phyloP scores from a whole-genome alignment of 2,797 vertebrate genomes.

The Adelosebastes latens region DNA sequence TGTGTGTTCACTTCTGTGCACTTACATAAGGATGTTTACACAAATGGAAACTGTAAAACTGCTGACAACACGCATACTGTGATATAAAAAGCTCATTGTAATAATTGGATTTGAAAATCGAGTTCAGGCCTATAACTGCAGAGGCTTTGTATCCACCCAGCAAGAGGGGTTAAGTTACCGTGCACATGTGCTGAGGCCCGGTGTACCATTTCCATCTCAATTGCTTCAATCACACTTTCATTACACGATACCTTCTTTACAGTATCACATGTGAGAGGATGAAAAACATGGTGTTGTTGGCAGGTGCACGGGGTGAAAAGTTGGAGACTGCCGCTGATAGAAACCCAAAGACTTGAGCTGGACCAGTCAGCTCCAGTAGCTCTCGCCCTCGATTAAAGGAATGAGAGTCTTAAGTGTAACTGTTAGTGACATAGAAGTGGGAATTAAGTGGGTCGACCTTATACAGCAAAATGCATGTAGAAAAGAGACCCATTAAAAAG shows the following conservation, averaged over 20 bases:
- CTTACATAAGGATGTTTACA: constrained; percentile 63
- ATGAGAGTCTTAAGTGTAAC: constrained; percentile 32
- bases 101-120: not conserved
- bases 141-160: not conserved
- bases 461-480: not conserved
- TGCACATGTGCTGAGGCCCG: not conserved
- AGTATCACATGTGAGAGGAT: constrained; percentile 8
- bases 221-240: constrained; percentile 31
- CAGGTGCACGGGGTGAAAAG: not conserved
- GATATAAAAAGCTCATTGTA: not conserved
- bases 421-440: constrained; percentile 12
- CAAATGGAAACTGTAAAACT: constrained; percentile 4
- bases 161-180: not conserved
- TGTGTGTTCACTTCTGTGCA: constrained; percentile 13
- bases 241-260: constrained; percentile 20
- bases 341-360: constrained; percentile 23
- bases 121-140: not conserved
- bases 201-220: constrained; percentile 25
- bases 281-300: not conserved
- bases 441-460: constrained; percentile 7
- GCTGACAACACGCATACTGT: not conserved
- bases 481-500: not conserved
- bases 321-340: not conserved
- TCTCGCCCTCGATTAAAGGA: not conserved
- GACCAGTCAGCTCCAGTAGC: constrained; percentile 33